These are phyloP conservation scores for Athalia circularis DNA, from an alignment of 2,888 invertebrate genomes.

Conservation along the genomic window DNA sequence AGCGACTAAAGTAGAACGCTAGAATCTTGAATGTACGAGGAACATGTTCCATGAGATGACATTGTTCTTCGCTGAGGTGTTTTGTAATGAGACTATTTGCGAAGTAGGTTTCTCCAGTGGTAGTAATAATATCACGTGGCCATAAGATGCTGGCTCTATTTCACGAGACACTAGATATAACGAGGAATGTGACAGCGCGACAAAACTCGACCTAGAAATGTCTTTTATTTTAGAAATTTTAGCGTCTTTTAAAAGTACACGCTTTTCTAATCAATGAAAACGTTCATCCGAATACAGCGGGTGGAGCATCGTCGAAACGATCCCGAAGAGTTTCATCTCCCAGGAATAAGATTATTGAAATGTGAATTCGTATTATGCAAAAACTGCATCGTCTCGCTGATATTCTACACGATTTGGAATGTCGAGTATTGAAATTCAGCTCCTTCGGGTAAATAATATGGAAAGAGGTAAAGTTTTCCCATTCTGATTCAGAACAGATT, in stretches of 20 bases:
- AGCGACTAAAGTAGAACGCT: neutral
- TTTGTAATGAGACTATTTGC: constrained; percentile 24
- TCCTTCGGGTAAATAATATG: constrained; percentile 5
- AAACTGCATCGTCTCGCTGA: neutral
- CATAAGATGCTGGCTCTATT: neutral
- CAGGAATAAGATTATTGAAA: neutral
- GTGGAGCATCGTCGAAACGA: neutral
- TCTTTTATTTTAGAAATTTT: constrained; percentile 8
- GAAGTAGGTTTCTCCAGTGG: constrained; percentile 18
- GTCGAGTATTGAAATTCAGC: neutral
- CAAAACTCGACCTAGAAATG: constrained; percentile 9
- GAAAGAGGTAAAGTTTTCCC: constrained; percentile 23
- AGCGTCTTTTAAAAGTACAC: neutral
- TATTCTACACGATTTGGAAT: neutral
- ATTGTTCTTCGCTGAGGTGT: constrained; percentile 14
- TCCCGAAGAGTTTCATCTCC: neutral
- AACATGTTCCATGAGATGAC: constrained; percentile 7
- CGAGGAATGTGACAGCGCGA: neutral
- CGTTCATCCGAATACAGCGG: no score
- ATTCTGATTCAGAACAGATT: constrained; percentile 35
- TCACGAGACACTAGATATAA: neutral
- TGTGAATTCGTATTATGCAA: no score
- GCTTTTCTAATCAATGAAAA: no score
- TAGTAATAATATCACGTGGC: constrained; percentile 8
- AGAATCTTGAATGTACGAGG: constrained; percentile 11